A percentile compares a stretch with the other conserved stretches of the same genome.
These are phyloP conservation scores for Catostomus latipinnis DNA, from an alignment of 2,797 vertebrate genomes.

Conservation along the genomic window DNA sequence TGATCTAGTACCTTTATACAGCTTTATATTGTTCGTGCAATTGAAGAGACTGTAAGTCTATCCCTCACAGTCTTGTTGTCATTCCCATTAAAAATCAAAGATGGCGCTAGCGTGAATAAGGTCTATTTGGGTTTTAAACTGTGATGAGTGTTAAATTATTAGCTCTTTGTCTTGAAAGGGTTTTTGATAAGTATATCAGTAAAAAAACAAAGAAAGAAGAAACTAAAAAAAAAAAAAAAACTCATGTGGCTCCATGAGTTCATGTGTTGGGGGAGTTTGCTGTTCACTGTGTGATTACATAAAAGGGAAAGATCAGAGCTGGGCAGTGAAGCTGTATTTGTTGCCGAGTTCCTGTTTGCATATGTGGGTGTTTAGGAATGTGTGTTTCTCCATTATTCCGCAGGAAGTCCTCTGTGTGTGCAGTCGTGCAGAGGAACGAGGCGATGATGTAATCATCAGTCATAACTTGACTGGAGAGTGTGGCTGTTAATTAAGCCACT, in stretches of 20 bases:
- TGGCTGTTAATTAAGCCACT: conserved; percentile 43
- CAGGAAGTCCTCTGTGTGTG: conserved; percentile 76
- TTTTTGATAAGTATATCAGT: background rate
- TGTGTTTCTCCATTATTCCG: conserved; percentile 78
- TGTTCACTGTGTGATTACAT: background rate
- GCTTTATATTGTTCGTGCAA: too few relatives aligned
- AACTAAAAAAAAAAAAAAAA: too few relatives aligned
- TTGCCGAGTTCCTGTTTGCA: conserved; percentile 32
- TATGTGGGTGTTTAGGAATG: conserved; percentile 31
- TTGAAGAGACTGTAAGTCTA: too few relatives aligned
- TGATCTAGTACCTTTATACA: too few relatives aligned
- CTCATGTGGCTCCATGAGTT: background rate
- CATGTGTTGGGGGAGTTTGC: conserved; percentile 18
- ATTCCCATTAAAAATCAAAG: too few relatives aligned
- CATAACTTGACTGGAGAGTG: conserved; percentile 62
- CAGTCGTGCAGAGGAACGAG: conserved; percentile 71
- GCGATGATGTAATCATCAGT: conserved; percentile 72
- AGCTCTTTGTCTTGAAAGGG: background rate
- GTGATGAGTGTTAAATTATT: background rate
- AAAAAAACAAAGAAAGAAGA: too few relatives aligned
- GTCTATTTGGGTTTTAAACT: background rate
- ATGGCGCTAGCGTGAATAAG: too few relatives aligned
- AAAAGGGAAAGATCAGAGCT: conserved; percentile 36
- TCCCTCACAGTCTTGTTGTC: too few relatives aligned
- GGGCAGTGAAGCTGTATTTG: conserved; percentile 28